phyloP scores from a whole-genome alignment of 2,888 invertebrate species.

The Drosophila pullipes region DNA sequence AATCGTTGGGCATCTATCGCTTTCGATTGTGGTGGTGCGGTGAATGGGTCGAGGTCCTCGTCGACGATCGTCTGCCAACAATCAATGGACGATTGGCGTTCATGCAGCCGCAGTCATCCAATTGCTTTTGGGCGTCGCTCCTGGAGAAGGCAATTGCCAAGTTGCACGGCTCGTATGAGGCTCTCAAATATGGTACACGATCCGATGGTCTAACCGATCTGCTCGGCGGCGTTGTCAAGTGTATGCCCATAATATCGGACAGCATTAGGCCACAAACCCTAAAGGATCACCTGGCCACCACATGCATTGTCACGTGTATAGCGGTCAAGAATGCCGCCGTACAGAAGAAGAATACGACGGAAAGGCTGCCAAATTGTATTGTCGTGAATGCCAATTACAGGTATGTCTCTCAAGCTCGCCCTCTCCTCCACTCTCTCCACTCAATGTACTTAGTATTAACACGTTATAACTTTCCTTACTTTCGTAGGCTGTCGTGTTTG shows the following conservation, averaged over 20 bases:
- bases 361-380: conserved; percentile 89
- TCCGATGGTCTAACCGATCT: conserved; percentile 95
- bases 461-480: not conserved
- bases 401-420: conserved; percentile 37
- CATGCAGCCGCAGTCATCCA: conserved; percentile 91
- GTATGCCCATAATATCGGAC: conserved; percentile 90
- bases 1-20: conserved; percentile 92
- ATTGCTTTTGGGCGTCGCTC: conserved; percentile 95
- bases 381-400: conserved; percentile 92
- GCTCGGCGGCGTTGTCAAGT: conserved; percentile 95
- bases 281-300: conserved; percentile 91
- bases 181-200: conserved; percentile 95
- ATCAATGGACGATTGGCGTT: conserved; percentile 95
- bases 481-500: conserved; percentile 78
- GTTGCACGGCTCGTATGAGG: conserved; percentile 97
- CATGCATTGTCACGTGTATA: conserved; percentile 93
- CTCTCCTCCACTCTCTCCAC: not conserved
- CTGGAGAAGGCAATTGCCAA: conserved; percentile 97
- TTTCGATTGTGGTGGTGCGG: conserved; percentile 98
- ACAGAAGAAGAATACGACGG: conserved; percentile 87
- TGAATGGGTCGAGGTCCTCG: conserved; percentile 95
- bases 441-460: not conserved
- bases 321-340: conserved; percentile 81
- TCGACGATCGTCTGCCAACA: conserved; percentile 95
- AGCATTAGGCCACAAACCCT: conserved; percentile 88